Evolutionary conservation across 2,113 vertebrate genomes (phyloP), one percentile per base, ranked within the genome.

Genomic region (Puntigrus tetrazona): DNA sequence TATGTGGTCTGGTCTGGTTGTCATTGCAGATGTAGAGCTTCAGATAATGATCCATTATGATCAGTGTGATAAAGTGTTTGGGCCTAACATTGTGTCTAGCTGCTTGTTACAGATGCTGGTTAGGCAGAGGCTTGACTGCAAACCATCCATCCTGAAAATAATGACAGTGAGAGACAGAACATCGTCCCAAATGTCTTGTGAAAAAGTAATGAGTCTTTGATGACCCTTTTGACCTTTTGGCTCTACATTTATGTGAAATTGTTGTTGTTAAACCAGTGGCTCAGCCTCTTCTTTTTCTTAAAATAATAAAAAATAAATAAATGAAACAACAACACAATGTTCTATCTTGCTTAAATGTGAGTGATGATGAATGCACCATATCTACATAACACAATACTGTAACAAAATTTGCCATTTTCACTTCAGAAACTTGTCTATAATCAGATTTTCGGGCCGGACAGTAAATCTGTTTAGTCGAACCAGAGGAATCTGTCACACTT

Each of bases 391-490:
- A 69, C 8, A 36, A 36, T 69, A 69, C 31, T 69, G 29, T 34
- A 34, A n/a, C 38, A 41, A 11, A 73, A 27, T 73, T 73, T 27
- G 11, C 41, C 22, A 18, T 77, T 52, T 22, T 77, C 27, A 52
- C 29, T 55, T 55, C 47, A 77, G 20, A 52, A 22, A 18, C 5
- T 0, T 34, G 18, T 52, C 47, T 55, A 31, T 55, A 77, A 55
- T 52, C 47, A 89, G 59, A 90, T 82, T 84, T 87, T 89, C 80
- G 11, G 36, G 78, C 90, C 86, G 88, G 86, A 45, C 78, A 25
- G 82, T 84, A 50, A 69, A 69, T 61, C 11, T 47, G 27, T 63
- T 65, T 47, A 69, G 38, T 31, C 50, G 27, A 81, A 69, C 41
- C 29, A 81, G 27, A 34, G 69, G 61, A 45, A 81, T 81, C 34